Evolutionary conservation across 2,888 invertebrate genomes (phyloP).

Genomic region (Iphiclides podalirius): DNA sequence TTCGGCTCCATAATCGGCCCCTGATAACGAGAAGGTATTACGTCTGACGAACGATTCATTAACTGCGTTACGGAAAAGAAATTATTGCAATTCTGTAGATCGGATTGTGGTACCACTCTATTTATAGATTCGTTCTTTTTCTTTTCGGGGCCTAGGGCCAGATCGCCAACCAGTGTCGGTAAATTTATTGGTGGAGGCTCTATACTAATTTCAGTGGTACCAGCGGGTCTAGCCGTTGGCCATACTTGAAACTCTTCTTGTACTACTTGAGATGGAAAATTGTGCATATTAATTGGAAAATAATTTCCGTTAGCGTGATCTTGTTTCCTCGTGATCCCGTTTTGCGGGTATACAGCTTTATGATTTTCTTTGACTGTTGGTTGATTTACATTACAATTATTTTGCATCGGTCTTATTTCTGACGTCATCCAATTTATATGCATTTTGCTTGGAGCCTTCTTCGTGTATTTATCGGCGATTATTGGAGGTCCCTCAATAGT

Average conservation of each 20-base stretch:
- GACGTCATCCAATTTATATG: constrained; percentile 78
- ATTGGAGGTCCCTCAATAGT: constrained; percentile 45
- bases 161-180: constrained; percentile 69
- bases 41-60: constrained; percentile 70
- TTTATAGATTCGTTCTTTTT: constrained; percentile 59
- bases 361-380: constrained; percentile 51
- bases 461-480: constrained; percentile 61
- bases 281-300: constrained; percentile 68
- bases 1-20: constrained; percentile 46
- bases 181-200: constrained; percentile 73
- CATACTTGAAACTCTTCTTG: constrained; percentile 70
- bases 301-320: constrained; percentile 61
- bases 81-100: constrained; percentile 65
- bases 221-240: constrained; percentile 65
- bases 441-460: constrained; percentile 70
- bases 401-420: constrained; percentile 66
- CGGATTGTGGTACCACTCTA: constrained; percentile 48
- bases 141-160: constrained; percentile 71
- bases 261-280: constrained; percentile 55
- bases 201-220: constrained; percentile 72
- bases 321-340: constrained; percentile 53
- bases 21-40: constrained; percentile 56
- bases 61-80: constrained; percentile 72
- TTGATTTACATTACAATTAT: constrained; percentile 49
- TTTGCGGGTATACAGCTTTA: constrained; percentile 51